Conservation (phyloP, 2,888 invertebrate species). For the Rotaria macrura region DNA sequence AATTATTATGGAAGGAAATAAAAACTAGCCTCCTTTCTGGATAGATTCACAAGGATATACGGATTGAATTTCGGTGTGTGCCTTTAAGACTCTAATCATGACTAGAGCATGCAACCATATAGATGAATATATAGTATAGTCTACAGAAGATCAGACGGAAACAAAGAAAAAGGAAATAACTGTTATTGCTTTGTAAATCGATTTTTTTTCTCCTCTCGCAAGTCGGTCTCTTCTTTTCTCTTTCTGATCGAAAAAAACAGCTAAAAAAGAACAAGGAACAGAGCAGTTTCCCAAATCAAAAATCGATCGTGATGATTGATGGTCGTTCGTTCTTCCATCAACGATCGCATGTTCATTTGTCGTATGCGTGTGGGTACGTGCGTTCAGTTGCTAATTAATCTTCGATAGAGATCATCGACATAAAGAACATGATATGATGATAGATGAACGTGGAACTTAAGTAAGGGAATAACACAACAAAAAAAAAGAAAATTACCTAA, state of each 20-base stretch:
- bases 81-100: neutral
- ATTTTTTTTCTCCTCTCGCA: neutral
- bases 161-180: neutral
- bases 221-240: neutral
- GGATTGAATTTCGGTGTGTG: neutral
- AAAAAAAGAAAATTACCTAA: neutral
- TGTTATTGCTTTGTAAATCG: neutral
- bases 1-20: neutral
- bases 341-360: neutral
- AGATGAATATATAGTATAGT: neutral
- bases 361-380: neutral
- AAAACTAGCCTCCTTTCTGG: neutral
- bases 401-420: neutral
- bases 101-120: neutral
- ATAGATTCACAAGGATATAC: neutral
- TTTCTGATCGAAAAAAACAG: neutral
- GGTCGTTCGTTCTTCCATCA: neutral
- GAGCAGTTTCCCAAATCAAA: neutral
- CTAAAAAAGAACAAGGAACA: neutral
- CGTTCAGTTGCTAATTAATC: neutral
- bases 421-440: neutral
- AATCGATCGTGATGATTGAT: neutral
- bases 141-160: neutral
- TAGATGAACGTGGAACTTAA: neutral
- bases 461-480: neutral